Percentiles rank a stretch among this genome's conserved stretches.
These are phyloP conservation scores for Carettochelys insculpta DNA, from an alignment of 2,113 vertebrate genomes.

Conservation along the genomic window DNA sequence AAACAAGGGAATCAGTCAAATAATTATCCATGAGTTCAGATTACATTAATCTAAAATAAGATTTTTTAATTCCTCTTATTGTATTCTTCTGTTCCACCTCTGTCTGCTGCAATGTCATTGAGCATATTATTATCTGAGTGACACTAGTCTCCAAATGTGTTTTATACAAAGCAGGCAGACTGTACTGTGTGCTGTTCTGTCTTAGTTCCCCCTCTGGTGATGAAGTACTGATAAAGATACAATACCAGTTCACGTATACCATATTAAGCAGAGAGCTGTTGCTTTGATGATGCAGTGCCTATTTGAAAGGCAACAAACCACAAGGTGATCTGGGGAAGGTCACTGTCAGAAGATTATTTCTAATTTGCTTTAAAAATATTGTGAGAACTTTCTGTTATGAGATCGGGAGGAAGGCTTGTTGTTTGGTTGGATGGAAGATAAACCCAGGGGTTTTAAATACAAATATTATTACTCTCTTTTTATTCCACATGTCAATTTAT, in stretches of 20 bases:
- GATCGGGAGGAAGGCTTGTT: constrained; percentile 22
- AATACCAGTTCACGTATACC: neutral
- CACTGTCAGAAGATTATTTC: constrained; percentile 52
- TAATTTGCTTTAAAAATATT: constrained; percentile 76
- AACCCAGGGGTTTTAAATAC: constrained; percentile 12
- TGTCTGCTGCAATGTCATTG: constrained; percentile 50
- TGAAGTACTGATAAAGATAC: neutral
- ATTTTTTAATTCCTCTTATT: constrained; percentile 31
- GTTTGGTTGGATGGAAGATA: constrained; percentile 33
- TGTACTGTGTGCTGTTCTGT: neutral
- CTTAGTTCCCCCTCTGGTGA: constrained; percentile 4
- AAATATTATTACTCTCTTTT: neutral
- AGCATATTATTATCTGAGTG: neutral
- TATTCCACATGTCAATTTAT: neutral
- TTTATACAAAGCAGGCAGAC: constrained; percentile 16
- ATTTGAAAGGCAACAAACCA: neutral
- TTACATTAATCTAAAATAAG: constrained; percentile 67
- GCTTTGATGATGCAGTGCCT: constrained; percentile 1
- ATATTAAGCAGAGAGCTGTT: neutral
- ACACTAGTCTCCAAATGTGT: neutral
- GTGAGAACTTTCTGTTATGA: constrained; percentile 54
- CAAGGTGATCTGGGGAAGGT: constrained; percentile 44
- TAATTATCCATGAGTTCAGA: constrained; percentile 74
- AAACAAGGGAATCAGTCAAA: constrained; percentile 81
- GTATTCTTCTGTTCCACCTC: constrained; percentile 20